A percentile compares a stretch with the other conserved stretches of the same genome.
These are phyloP conservation scores for Glaucopsyche alexis DNA, from an alignment of 2,888 invertebrate species.

Conservation along the genomic window DNA sequence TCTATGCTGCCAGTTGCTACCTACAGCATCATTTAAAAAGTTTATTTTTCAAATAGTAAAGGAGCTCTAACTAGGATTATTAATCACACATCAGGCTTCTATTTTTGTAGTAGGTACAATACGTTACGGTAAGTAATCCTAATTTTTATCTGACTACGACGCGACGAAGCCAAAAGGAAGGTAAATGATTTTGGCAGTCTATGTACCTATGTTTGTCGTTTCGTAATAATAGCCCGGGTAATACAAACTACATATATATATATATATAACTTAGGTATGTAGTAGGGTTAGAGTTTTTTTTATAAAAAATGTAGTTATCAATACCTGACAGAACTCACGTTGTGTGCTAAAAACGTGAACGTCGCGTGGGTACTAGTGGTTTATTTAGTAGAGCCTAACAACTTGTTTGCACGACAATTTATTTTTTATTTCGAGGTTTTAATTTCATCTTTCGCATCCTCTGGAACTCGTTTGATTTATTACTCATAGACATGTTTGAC, in stretches of 20 bases:
- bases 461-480: slow-evolving; percentile 26
- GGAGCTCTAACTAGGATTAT: not conserved
- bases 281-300: no score
- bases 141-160: no score
- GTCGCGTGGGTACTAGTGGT: slow-evolving; percentile 10
- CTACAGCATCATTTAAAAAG: not conserved
- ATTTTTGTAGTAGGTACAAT: no score
- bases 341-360: not conserved
- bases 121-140: no score
- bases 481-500: slow-evolving; percentile 21
- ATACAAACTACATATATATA: no score
- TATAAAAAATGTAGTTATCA: no score
- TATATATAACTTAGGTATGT: no score
- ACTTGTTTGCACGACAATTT: slow-evolving; percentile 16
- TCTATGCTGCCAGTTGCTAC: not conserved
- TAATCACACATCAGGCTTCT: no score
- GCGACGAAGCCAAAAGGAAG: no score
- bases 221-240: no score
- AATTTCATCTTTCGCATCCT: slow-evolving; percentile 25
- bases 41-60: not conserved
- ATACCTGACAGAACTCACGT: not conserved
- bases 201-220: no score
- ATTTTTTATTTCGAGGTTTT: slow-evolving; percentile 14
- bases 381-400: slow-evolving; percentile 5
- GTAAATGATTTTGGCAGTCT: no score